Evolutionary conservation across 1,140 invertebrate genomes (phyloP).

Genomic region (Cataglyphis hispanica): DNA sequence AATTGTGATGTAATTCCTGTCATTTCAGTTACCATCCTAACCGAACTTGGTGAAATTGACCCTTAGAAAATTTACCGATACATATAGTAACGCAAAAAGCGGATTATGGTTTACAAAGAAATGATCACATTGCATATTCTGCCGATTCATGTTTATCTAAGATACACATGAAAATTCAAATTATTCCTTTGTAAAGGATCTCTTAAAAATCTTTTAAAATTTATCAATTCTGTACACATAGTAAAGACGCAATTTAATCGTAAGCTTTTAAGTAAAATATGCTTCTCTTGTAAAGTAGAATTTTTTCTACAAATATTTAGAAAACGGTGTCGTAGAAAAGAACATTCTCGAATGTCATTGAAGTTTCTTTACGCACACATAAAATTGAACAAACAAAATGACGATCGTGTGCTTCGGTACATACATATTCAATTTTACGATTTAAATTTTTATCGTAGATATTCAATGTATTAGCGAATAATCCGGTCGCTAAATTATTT

Average conservation of each 20-base stretch:
- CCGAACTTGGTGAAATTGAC: no score
- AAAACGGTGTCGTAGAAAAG: not conserved
- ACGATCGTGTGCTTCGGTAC: not conserved
- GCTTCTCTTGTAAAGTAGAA: not conserved
- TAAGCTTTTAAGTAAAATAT: not conserved
- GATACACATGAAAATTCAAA: not conserved
- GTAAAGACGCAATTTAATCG: not conserved
- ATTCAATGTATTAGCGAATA: constrained; percentile 6
- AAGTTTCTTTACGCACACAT: not conserved
- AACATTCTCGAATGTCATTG: not conserved
- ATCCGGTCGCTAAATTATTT: constrained; percentile 16
- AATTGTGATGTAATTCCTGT: constrained; percentile 39
- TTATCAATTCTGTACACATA: not conserved
- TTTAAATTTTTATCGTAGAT: not conserved
- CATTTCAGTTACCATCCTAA: no score
- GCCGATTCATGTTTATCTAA: not conserved
- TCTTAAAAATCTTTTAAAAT: not conserved
- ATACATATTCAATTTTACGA: not conserved
- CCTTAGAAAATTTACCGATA: constrained; percentile 44
- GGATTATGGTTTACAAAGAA: not conserved
- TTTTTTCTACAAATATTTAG: not conserved
- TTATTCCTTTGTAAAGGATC: not conserved
- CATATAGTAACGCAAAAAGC: constrained; percentile 23
- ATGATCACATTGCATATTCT: not conserved
- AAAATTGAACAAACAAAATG: constrained; percentile 20